These are phyloP conservation scores for Apteryx mantelli DNA, from an alignment of 2,113 vertebrate species.

Conservation along the genomic window DNA sequence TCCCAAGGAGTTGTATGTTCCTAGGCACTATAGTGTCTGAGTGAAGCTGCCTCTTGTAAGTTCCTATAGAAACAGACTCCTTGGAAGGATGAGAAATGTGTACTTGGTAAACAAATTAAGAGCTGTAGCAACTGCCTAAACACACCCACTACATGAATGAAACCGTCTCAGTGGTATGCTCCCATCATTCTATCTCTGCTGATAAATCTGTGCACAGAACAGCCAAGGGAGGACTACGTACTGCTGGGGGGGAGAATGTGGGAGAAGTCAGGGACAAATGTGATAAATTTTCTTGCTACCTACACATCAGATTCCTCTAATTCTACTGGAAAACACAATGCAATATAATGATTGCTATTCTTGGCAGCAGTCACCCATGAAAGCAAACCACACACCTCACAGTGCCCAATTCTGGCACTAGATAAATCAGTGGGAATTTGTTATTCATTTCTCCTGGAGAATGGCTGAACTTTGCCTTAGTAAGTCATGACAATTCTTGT, in stretches of 20 bases:
- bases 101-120: not conserved
- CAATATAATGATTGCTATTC: not conserved
- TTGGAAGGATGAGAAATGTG: not conserved
- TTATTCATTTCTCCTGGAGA: not conserved
- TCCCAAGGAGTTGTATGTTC: not conserved
- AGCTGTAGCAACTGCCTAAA: not conserved
- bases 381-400: not conserved
- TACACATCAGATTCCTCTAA: not conserved
- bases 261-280: not conserved
- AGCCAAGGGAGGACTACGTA: not conserved
- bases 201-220: not conserved
- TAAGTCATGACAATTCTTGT: fast-evolving
- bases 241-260: not conserved
- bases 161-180: not conserved
- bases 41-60: not conserved
- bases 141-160: not conserved
- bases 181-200: not conserved
- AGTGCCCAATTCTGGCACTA: not conserved
- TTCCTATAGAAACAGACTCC: not conserved
- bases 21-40: not conserved
- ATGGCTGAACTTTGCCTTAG: not conserved
- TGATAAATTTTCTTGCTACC: not conserved
- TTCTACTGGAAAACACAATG: not conserved
- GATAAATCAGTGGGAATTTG: not conserved
- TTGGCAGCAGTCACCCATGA: not conserved